Evolutionary conservation across 2,113 vertebrate genomes (phyloP).

Genomic region (Oryzias melastigma): DNA sequence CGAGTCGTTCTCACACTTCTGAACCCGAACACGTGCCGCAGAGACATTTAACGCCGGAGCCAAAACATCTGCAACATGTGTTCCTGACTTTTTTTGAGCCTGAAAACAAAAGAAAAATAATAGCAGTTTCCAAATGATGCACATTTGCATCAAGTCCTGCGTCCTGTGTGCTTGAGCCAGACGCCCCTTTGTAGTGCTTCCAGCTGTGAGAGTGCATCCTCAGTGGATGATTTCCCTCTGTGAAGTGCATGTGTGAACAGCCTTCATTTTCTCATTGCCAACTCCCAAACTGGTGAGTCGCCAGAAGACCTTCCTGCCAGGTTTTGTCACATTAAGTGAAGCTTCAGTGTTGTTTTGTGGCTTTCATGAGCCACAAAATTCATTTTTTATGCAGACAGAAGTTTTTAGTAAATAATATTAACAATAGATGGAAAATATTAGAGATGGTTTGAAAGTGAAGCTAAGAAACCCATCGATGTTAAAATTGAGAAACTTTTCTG

Average conservation of each 20-base stretch:
- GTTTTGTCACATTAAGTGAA: background rate
- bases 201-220: background rate
- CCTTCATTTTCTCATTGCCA: background rate
- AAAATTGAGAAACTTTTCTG: too few species aligned
- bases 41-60: background rate
- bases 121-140: background rate
- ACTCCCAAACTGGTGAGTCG: background rate
- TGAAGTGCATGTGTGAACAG: conserved; percentile 1
- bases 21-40: background rate
- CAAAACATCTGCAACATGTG: background rate
- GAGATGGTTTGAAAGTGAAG: too few species aligned
- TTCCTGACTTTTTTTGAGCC: background rate
- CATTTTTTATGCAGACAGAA: too few species aligned
- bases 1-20: too few species aligned
- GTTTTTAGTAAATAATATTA: too few species aligned
- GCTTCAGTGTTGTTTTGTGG: background rate
- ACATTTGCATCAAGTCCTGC: background rate
- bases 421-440: too few species aligned
- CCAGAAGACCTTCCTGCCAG: background rate
- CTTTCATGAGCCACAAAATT: too few species aligned
- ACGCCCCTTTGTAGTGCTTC: background rate
- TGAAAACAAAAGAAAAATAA: conserved; percentile 2
- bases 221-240: conserved; percentile 5
- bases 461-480: too few species aligned
- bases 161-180: background rate